Evolutionary conservation across 1,140 invertebrate genomes (phyloP), one percentile per base, ranked within the genome.

Genomic region (Asobara japonica): DNA sequence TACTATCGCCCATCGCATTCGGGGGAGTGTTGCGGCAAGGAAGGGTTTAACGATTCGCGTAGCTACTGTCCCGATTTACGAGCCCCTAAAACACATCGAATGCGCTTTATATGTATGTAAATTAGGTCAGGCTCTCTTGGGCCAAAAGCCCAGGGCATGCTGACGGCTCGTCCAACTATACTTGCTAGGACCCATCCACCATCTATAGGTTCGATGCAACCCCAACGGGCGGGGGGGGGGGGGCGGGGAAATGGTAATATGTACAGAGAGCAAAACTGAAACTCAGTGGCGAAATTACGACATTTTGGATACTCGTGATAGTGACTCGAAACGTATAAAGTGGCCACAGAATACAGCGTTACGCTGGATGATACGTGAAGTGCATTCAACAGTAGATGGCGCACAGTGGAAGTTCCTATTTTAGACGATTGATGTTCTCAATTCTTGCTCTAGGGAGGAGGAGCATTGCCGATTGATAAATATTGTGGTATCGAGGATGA

Each of bases 91-190:
- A 87, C 85, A 87, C 85, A 87, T 87, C 86, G 84, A 87, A 87
- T 87, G 83, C 83, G 83, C 86, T 87, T 87, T 87, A 87, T 87
- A 87, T 86, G 84, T 86, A 86, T 86, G 86, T 86, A 86, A 86
- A 87, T 87, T 87, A 87, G 86, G 86, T 87, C 85, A 87, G 86
- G 79, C 81, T 75, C 80, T 79, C 77, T 71, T 72, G 60, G 64
- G 41, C 48, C 36, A 33, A 60, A 38, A 65, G 20, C 29, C 67
- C 56, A 33, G 8, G 31, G 56, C 60, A 62, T 68, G 61, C 71
- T 71, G 48, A 45, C 71, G 60, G 45, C 72, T 69, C 64, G 41
- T 27, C 61, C 60, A 56, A 45, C 56, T 73, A 69, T 73, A 76
- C 69, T 69, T 56, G 51, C 51, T 48, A 67, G 29, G 29, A 38